phyloP scores from a whole-genome alignment of 2,113 vertebrate species.

The Polyodon spathula region DNA sequence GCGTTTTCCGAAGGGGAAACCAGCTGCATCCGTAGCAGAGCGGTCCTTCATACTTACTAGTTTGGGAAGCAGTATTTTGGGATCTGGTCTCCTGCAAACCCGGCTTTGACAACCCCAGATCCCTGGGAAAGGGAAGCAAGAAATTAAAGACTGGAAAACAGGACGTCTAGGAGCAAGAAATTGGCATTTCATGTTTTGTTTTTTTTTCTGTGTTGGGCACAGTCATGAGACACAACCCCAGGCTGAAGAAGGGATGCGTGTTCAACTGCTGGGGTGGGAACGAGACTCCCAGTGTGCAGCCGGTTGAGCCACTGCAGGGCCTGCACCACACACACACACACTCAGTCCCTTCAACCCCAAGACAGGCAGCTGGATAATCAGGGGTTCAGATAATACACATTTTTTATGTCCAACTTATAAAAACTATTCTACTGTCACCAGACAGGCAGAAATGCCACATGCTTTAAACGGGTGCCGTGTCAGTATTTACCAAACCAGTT shows the following conservation, averaged over 20 bases:
- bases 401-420: no score
- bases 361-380: no score
- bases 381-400: no score
- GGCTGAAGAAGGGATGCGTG: conserved; percentile 27
- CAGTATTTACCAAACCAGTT: no score
- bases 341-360: no score
- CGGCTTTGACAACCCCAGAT: conserved; percentile 81
- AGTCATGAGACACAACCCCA: conserved; percentile 47
- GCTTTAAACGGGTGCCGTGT: no score
- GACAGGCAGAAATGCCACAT: no score
- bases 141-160: background rate
- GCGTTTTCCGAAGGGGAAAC: no score
- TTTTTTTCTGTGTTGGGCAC: background rate
- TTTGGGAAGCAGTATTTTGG: conserved; percentile 89
- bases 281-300: conserved; percentile 20
- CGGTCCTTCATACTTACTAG: conserved; percentile 75
- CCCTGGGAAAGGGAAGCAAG: conserved; percentile 47
- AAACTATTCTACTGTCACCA: no score
- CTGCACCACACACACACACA: no score
- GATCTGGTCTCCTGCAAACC: conserved; percentile 87
- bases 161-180: background rate
- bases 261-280: conserved; percentile 13
- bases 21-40: no score
- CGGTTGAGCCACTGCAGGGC: conserved; percentile 6
- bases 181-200: background rate